phyloP scores from a whole-genome alignment of 1,140 invertebrate genomes.

The Drosophila setifemur region DNA sequence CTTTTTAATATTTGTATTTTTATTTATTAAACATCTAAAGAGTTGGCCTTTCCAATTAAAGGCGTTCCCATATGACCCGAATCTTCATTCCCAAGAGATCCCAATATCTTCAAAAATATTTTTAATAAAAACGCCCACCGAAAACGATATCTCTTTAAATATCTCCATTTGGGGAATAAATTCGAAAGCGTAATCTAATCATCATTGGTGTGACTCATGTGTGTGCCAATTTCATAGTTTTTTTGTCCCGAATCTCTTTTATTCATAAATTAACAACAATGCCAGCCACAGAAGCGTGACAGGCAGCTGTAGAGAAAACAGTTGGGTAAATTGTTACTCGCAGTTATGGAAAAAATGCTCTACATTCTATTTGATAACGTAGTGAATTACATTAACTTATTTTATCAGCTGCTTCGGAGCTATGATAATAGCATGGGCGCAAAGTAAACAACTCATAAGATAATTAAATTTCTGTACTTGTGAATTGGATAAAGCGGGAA shows the following conservation, averaged over 20 bases:
- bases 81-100: too few species aligned
- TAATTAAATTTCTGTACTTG: conserved; percentile 33
- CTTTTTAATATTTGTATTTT: too few species aligned
- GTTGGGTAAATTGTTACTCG: conserved; percentile 50
- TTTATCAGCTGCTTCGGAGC: conserved; percentile 50
- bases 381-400: conserved; percentile 45
- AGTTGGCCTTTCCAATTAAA: too few species aligned
- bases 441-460: conserved; percentile 12
- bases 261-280: conserved; percentile 46
- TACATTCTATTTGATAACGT: conserved; percentile 3
- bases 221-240: conserved; percentile 35
- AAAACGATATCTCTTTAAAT: conserved; percentile 19
- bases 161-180: not conserved
- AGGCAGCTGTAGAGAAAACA: conserved; percentile 41
- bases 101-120: not conserved
- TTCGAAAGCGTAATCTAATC: conserved; percentile 58
- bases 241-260: conserved; percentile 37
- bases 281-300: conserved; percentile 58
- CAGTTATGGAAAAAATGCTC: conserved; percentile 6
- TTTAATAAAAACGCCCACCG: conserved; percentile 30
- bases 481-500: conserved; percentile 19
- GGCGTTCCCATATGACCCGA: too few species aligned
- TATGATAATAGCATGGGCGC: conserved; percentile 16
- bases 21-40: too few species aligned
- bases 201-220: conserved; percentile 49